A percentile compares a stretch with the other conserved stretches of the same genome.
Conservation (phyloP, 2,113 vertebrate species). For the Ailurus styani region DNA sequence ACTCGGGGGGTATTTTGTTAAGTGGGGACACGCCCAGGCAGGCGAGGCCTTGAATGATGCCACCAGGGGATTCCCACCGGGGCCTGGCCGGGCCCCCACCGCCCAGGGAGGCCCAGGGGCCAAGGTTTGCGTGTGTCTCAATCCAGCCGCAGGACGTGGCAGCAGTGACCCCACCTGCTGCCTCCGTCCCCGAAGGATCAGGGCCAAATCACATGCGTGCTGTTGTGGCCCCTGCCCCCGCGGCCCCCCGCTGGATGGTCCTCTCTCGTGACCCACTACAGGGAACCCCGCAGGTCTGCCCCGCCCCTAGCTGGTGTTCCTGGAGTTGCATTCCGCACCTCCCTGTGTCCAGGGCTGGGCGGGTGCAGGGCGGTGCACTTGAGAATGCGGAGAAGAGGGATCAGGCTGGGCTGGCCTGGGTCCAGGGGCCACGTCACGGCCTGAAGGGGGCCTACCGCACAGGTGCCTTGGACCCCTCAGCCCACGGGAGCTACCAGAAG, state of each 20-base stretch:
- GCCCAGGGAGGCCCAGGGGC: background rate
- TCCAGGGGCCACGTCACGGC: background rate
- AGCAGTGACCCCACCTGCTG: fast-evolving
- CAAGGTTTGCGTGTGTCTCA: background rate
- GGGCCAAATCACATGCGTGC: background rate
- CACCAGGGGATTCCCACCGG: background rate
- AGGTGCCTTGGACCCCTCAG: background rate
- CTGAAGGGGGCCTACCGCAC: background rate
- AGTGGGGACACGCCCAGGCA: background rate
- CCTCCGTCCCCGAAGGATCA: fast-evolving
- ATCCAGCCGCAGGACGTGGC: background rate
- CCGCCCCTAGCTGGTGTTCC: background rate
- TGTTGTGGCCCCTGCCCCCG: fast-evolving
- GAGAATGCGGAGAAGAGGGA: background rate
- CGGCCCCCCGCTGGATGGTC: fast-evolving
- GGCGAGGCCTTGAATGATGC: background rate
- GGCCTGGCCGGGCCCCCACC: background rate
- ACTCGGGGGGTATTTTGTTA: too few relatives aligned
- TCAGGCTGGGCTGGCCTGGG: fast-evolving
- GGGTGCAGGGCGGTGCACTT: too few relatives aligned
- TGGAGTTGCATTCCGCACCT: background rate
- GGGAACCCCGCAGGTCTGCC: background rate
- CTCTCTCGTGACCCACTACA: background rate
- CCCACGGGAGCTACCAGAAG: background rate
- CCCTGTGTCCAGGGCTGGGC: too few relatives aligned